Base-by-base conservation (phyloP, 2,888 invertebrate genomes). In the Himalopsyche tibetana region DNA sequence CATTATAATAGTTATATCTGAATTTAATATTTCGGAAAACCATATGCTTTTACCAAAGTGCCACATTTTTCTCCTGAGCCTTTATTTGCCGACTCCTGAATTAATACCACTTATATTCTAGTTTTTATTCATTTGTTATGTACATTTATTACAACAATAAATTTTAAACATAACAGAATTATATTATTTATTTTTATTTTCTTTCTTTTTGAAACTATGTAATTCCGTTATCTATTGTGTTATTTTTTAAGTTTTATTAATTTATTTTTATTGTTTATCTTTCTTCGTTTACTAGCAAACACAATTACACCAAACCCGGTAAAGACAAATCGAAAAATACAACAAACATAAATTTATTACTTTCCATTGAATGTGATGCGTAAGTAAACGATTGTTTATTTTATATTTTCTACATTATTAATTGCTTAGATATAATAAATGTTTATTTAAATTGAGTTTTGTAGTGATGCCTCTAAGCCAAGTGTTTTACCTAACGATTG, bases 311-410 rank as follows among this genome's bases (percentile, higher is more conserved):
- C 80, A 82, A 83, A 40, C 83, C 84, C 87, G 89, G 88, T 88
- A 88, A 81, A 82, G 83, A 81, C 87, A 89, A 89, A 88, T 45
- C 83, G 17, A 56, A 69, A 28, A 80, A 82, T 89, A 55, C 84
- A 88, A 40, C 28, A 84, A 74, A 83, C 11, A 84, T 87, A 38
- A 82, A 86, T 87, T 89, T 89, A 85, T 89, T 89, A 85, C 83
- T 90, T 87, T 89, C 89, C 42, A 87, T 90, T 74, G 89, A 89
- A 82, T 89, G 85, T 82, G 87, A 85, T 55, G 55, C 51, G 85
- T 87, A 84, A 87, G 88, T 88, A 88, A 17, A 55, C 19, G 42
- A 81, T 83, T 19, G 56, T 80, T 74, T n/a, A 82, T 12, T 51
- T 51, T 15, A 51, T 51, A 2, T 51, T 51, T 51, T 42, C 42